Conservation (phyloP, 1,140 invertebrate species). For the Scylla paramamosain region DNA sequence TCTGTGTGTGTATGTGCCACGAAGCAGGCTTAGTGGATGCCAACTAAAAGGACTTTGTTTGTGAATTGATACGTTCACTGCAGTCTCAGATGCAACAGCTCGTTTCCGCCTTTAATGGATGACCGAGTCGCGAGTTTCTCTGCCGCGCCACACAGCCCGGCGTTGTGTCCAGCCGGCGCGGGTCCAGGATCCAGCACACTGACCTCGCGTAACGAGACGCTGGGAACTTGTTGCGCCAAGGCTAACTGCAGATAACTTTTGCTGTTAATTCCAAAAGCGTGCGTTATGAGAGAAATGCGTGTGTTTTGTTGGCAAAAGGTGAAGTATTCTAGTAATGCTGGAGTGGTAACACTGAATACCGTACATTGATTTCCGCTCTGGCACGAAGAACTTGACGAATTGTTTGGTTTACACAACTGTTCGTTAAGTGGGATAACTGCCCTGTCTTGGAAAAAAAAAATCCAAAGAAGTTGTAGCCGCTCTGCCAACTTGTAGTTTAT, state of each 20-base stretch:
- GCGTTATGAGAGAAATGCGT: too few relatives aligned
- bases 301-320: too few relatives aligned
- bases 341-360: neutral
- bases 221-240: neutral
- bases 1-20: neutral
- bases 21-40: neutral
- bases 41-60: neutral
- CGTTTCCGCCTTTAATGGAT: neutral
- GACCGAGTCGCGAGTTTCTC: neutral
- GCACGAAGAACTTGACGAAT: too few relatives aligned
- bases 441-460: too few relatives aligned
- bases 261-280: too few relatives aligned
- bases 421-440: too few relatives aligned
- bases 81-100: neutral
- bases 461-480: too few relatives aligned
- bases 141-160: neutral
- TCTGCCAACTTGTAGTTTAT: too few relatives aligned
- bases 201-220: neutral
- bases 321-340: neutral
- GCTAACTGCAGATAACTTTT: too few relatives aligned
- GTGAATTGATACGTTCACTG: neutral
- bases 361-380: too few relatives aligned
- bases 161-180: neutral
- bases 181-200: neutral
- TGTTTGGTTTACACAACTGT: too few relatives aligned